phyloP scores from a whole-genome alignment of 2,113 vertebrate species.

The Lycaon pictus region DNA sequence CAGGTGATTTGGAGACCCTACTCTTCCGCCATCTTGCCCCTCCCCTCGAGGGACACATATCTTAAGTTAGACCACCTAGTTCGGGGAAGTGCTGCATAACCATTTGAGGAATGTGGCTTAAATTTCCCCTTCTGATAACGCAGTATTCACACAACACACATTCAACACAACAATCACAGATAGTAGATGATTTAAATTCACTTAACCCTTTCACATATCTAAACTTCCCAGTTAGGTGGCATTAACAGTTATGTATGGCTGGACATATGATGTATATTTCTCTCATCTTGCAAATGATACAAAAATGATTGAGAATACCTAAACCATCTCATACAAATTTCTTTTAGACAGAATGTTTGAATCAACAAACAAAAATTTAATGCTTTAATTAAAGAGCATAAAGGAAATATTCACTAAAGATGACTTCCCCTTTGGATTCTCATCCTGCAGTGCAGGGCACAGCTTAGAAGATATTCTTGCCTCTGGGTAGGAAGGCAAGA shows the following conservation, averaged over 20 bases:
- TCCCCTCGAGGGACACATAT: not conserved
- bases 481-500: not conserved
- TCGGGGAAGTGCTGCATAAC: not conserved
- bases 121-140: not conserved
- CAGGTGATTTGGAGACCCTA: too few relatives aligned
- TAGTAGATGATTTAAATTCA: constrained; percentile 63
- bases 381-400: not conserved
- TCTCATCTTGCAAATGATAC: not conserved
- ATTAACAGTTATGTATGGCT: not conserved
- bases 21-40: too few relatives aligned
- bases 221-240: constrained; percentile 26
- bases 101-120: not conserved
- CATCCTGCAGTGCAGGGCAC: not conserved
- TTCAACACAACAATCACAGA: not conserved
- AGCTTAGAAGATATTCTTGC: not conserved
- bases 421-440: not conserved
- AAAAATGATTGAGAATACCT: not conserved
- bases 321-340: not conserved
- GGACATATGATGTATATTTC: constrained; percentile 26
- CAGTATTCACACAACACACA: not conserved
- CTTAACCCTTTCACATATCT: constrained; percentile 68
- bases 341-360: constrained; percentile 30
- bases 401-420: not conserved
- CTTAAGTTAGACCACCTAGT: not conserved
- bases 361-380: not conserved